Percentiles rank a stretch among this genome's conserved stretches.
phyloP scores from a whole-genome alignment of 2,797 vertebrate genomes.

The Erpetoichthys calabaricus region DNA sequence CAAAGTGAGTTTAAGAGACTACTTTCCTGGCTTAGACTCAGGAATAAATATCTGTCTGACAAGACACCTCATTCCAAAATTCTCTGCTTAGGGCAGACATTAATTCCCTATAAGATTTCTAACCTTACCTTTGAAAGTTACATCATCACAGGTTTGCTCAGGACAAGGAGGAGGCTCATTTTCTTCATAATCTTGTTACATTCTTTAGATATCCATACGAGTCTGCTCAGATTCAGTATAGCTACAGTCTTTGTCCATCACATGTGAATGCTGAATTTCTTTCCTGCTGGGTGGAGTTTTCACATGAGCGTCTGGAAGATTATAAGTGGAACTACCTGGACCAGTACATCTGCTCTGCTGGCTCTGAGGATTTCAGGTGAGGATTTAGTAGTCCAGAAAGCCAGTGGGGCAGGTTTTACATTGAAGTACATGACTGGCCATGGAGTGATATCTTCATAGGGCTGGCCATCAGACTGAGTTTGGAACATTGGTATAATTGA shows the following conservation, averaged over 20 bases:
- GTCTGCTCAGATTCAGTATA: constrained; percentile 87
- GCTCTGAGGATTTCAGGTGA: constrained; percentile 95
- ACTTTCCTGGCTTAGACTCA: too few relatives aligned
- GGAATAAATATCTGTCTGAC: too few relatives aligned
- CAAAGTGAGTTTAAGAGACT: constrained; percentile 65
- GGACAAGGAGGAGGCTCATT: too few relatives aligned
- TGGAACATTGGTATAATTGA: too few relatives aligned
- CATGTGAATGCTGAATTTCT: constrained; percentile 80
- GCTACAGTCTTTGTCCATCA: constrained; percentile 86
- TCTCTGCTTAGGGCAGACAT: too few relatives aligned
- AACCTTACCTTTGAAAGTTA: too few relatives aligned
- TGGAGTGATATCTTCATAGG: background rate
- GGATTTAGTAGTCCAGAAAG: background rate
- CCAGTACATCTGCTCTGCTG: constrained; percentile 94
- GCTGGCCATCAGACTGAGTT: background rate
- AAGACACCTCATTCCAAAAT: background rate
- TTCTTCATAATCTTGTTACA: too few relatives aligned
- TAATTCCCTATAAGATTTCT: background rate
- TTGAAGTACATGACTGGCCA: background rate
- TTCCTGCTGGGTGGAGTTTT: constrained; percentile 94
- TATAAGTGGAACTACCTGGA: constrained; percentile 98
- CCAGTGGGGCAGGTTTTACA: background rate
- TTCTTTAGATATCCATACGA: constrained; percentile 74
- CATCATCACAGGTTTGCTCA: too few relatives aligned
- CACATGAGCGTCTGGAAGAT: constrained; percentile 88